phyloP scores from a whole-genome alignment of 2,113 vertebrate genomes.

The Petrocephalus microphthalmus region DNA sequence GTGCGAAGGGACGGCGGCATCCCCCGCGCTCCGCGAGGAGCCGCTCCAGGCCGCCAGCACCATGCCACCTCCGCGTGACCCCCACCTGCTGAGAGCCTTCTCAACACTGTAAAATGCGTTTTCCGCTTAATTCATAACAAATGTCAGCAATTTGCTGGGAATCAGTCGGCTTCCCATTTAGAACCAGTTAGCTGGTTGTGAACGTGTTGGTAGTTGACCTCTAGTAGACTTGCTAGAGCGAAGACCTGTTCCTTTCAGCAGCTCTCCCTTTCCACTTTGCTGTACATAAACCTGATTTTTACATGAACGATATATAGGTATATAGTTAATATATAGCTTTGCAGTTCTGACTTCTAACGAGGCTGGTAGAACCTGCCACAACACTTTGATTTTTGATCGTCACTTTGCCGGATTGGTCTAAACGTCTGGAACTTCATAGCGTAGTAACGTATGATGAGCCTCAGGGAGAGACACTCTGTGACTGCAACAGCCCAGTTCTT shows the following conservation, averaged over 20 bases:
- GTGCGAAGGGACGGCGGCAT: neutral
- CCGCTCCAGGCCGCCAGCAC: neutral
- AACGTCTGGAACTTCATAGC: neutral
- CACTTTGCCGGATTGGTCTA: neutral
- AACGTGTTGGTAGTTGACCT: neutral
- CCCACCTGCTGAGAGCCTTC: neutral
- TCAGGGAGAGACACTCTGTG: neutral
- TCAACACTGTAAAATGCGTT: slow-evolving; percentile 10
- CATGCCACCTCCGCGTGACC: neutral
- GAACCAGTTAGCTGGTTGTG: neutral
- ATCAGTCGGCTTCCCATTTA: neutral
- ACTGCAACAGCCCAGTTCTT: neutral
- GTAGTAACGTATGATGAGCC: neutral
- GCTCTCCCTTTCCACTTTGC: neutral
- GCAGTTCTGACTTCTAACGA: neutral
- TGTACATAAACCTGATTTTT: slow-evolving; percentile 10
- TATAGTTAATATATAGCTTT: neutral
- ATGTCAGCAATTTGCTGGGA: neutral
- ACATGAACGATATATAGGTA: slow-evolving; percentile 2
- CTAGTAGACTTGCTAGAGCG: neutral
- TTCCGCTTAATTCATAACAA: slow-evolving; percentile 16
- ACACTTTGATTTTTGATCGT: neutral
- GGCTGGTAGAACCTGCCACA: neutral
- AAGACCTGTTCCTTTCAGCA: neutral
- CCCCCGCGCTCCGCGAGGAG: neutral